Conservation (phyloP, 2,888 invertebrate genomes). For the Seira sanloemensis region DNA sequence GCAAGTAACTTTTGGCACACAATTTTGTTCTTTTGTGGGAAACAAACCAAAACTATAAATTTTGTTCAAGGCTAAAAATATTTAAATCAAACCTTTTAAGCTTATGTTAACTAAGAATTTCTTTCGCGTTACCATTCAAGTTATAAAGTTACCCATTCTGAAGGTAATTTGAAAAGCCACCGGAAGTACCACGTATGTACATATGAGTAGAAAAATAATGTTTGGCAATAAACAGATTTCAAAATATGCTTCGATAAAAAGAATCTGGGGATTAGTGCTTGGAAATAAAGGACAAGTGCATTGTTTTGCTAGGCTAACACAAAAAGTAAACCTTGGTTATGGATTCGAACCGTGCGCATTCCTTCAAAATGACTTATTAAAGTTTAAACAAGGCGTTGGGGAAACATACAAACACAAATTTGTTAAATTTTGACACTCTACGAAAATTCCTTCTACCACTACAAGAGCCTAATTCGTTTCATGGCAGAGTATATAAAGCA, state of each 20-base stretch:
- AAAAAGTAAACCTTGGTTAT: not conserved
- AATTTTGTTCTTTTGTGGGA: too few relatives aligned
- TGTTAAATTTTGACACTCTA: conserved; percentile 26
- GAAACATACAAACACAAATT: conserved; percentile 41
- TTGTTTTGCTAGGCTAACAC: not conserved
- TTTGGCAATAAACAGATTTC: not conserved
- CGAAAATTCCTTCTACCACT: too few relatives aligned
- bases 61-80: not conserved
- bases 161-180: not conserved
- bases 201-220: not conserved
- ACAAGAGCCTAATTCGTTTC: too few relatives aligned
- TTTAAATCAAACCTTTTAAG: not conserved
- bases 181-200: not conserved
- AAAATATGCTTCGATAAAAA: not conserved
- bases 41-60: too few relatives aligned
- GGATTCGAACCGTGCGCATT: not conserved
- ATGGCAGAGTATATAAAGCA: not conserved
- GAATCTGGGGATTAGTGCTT: not conserved
- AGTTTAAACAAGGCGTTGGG: conserved; percentile 38
- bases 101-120: too few relatives aligned
- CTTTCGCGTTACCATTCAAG: not conserved
- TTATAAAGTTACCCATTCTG: not conserved
- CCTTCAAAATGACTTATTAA: conserved; percentile 36
- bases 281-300: not conserved
- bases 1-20: too few relatives aligned